Base-by-base conservation (phyloP, 2,888 invertebrate species). In the Aleiodes testaceus region DNA sequence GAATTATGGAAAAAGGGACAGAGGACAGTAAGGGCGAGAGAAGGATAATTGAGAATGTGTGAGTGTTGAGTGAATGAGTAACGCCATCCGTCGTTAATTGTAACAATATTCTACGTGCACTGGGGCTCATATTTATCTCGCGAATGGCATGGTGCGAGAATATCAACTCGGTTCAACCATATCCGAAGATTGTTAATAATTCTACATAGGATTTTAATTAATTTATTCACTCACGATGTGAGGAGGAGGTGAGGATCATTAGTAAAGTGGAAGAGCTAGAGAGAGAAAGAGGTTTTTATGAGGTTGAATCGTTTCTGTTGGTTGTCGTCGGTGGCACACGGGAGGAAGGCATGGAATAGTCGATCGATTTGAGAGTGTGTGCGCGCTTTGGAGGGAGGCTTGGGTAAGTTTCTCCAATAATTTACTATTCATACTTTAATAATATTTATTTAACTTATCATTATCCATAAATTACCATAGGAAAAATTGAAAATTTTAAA, bases 301-400 rank as follows among this genome's bases (percentile, higher is more conserved):
- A 55, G 68, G 68, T 22, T 20, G 49, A 68, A 61, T 64, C 47
- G 53, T 63, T 63, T 50, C 5, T 53, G 59, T 45, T 69, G 67
- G 26, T 26, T 5, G 26, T 26, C 26, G 26, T 26, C 26, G 26
- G 42, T 65, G 45, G 52, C 55, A 70, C 50, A 70, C 47, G 70
- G 47, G 52, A 55, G 55, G 26, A 22, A 65, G 55, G 26, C 44
- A 70, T 70, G 49, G 47, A 70, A 70, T 70, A 70, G 65, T 20
- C 55, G 52, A 70, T 70, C 65, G 65, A 70, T 70, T 65, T 65
- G 44, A 64, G 50, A 36, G 63, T 63, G 63, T 63, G 63, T 63
- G 63, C 44, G 64, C 55, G 55, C 65, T 47, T 42, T 18, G 47
- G 65, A 65, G 47, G 55, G 44, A 70, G 26, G n/a, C 55, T 53